These are phyloP conservation scores for Epizoanthus illoricatus DNA, from an alignment of 92 coral and sea anemone genomes.

Conservation along the genomic window DNA sequence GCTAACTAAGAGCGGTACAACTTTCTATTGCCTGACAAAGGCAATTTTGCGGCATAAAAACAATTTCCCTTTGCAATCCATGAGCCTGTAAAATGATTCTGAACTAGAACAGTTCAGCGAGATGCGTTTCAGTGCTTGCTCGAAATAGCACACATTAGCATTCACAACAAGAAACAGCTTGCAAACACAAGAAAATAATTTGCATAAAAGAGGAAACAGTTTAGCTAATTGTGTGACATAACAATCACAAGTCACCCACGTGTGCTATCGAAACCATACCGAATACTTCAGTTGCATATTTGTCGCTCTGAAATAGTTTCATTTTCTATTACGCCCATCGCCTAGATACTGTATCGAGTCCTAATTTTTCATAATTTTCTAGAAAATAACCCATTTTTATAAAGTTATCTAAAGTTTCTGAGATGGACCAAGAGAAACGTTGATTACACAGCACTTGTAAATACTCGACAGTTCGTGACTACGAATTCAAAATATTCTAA, in stretches of 20 bases:
- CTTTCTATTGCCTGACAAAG: too few species aligned
- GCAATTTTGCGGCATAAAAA: too few species aligned
- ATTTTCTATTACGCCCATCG: neutral
- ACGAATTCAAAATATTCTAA: neutral
- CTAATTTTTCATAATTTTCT: neutral
- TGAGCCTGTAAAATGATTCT: too few species aligned
- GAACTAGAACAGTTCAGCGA: too few species aligned
- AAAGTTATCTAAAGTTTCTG: neutral
- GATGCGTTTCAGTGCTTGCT: too few species aligned
- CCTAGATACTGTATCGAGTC: neutral
- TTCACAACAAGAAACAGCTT: conserved; percentile 1
- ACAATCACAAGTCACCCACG: neutral
- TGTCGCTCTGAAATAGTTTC: neutral
- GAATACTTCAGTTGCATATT: neutral
- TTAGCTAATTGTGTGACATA: neutral
- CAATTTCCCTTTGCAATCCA: too few species aligned
- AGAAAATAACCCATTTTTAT: neutral
- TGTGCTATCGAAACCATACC: neutral
- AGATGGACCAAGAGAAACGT: neutral
- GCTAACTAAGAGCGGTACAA: too few species aligned
- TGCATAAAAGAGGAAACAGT: neutral
- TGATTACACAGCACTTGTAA: conserved; percentile 1
- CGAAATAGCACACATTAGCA: too few species aligned
- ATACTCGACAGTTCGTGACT: neutral
- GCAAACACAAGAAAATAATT: neutral